Evolutionary conservation across 2,113 vertebrate species (phyloP).

Genomic region (Macrotus californicus): DNA sequence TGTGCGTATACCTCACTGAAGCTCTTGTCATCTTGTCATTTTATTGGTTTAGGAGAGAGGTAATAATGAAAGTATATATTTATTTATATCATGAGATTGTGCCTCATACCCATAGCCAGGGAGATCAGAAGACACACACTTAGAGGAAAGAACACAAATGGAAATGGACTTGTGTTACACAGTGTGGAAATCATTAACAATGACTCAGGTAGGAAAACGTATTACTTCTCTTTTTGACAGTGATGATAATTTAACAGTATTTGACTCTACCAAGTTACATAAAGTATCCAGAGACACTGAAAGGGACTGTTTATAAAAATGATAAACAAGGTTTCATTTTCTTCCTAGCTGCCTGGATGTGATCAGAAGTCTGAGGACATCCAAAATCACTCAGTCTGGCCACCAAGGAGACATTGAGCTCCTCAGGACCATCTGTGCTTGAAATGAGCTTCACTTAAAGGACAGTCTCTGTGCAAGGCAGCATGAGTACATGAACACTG

Average conservation of each 20-base stretch:
- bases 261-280: slow-evolving; percentile 78
- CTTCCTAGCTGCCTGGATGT: slow-evolving; percentile 76
- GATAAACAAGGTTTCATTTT: slow-evolving; percentile 83
- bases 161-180: slow-evolving; percentile 76
- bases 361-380: slow-evolving; percentile 79
- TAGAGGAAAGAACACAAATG: slow-evolving; percentile 65
- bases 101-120: slow-evolving; percentile 42
- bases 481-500: slow-evolving; percentile 58
- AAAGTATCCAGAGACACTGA: slow-evolving; percentile 75
- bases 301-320: slow-evolving; percentile 82
- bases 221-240: slow-evolving; percentile 74
- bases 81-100: slow-evolving; percentile 75
- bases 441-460: slow-evolving; percentile 80
- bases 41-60: slow-evolving; percentile 71
- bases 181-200: slow-evolving; percentile 77
- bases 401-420: slow-evolving; percentile 82
- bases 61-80: slow-evolving; percentile 77
- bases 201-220: slow-evolving; percentile 80
- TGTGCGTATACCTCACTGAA: slow-evolving; percentile 29
- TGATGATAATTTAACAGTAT: slow-evolving; percentile 85
- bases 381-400: slow-evolving; percentile 79
- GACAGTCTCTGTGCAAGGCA: slow-evolving; percentile 71
- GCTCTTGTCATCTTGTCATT: slow-evolving; percentile 61
- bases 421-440: slow-evolving; percentile 81
- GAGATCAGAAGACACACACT: slow-evolving; percentile 74